phyloP scores from a whole-genome alignment of 2,797 vertebrate genomes.

The Falco cherrug region DNA sequence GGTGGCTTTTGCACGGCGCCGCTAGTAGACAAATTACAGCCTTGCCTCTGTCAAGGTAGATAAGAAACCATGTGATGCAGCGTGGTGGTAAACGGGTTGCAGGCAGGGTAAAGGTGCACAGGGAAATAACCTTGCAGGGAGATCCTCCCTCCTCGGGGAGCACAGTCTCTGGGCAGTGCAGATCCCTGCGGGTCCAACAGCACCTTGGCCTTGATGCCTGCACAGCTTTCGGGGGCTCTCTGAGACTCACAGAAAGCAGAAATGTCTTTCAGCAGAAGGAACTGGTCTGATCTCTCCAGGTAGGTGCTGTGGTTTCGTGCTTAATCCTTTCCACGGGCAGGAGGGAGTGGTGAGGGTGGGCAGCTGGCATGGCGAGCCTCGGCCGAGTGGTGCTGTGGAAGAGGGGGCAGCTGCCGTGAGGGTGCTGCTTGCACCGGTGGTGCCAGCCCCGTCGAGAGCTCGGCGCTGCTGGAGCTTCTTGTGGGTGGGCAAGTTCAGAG shows the following conservation, averaged over 20 bases:
- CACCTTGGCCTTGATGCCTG: background rate
- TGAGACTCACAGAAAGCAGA: background rate
- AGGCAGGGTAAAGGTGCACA: constrained; percentile 85
- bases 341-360: background rate
- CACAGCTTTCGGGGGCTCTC: background rate
- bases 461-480: accelerated
- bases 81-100: constrained; percentile 34
- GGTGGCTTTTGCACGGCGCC: constrained; percentile 40
- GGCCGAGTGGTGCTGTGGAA: background rate
- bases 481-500: background rate
- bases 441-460: background rate
- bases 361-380: accelerated
- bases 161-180: background rate
- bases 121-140: constrained; percentile 72
- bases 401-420: background rate
- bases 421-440: background rate
- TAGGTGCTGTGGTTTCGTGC: constrained; percentile 67
- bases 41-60: constrained; percentile 67
- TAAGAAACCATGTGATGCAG: constrained; percentile 85
- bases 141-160: background rate
- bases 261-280: constrained; percentile 88
- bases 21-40: constrained; percentile 68
- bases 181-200: accelerated
- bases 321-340: background rate
- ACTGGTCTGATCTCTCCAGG: constrained; percentile 94